phyloP scores from a whole-genome alignment of 2,113 vertebrate species.

The Phrynocephalus versicolor region DNA sequence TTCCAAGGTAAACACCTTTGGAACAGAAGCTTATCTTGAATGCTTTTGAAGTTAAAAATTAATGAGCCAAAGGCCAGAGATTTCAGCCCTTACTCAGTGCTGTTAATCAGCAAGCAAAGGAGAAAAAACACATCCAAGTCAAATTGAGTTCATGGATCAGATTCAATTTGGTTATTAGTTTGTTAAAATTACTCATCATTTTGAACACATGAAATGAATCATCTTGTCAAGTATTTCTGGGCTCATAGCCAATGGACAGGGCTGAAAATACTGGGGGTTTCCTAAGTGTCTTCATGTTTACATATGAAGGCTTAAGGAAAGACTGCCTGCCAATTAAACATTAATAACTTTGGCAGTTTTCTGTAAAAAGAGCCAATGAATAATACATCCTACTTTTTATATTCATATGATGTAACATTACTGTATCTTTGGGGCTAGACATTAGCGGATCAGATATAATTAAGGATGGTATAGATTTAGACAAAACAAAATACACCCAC shows the following conservation, averaged over 20 bases:
- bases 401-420: neutral
- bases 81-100: neutral
- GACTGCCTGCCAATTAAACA: constrained; percentile 19
- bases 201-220: constrained; percentile 24
- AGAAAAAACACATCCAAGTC: neutral
- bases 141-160: constrained; percentile 13
- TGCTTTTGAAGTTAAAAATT: neutral
- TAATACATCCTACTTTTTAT: constrained; percentile 4
- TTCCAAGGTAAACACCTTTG: neutral
- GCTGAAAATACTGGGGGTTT: constrained; percentile 17
- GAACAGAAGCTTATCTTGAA: neutral
- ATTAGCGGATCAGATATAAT: constrained; percentile 19
- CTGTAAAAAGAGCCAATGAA: neutral
- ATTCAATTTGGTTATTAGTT: neutral
- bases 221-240: constrained; percentile 32
- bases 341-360: constrained; percentile 1
- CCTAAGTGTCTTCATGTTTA: constrained; percentile 40
- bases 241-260: constrained; percentile 16
- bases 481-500: neutral
- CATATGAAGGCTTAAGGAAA: constrained; percentile 32
- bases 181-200: constrained; percentile 4
- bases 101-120: neutral
- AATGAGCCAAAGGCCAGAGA: neutral
- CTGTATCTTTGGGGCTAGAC: neutral
- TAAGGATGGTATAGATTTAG: neutral